Conservation (phyloP, 2,888 invertebrate genomes). For the Tenthredo mesomela region DNA sequence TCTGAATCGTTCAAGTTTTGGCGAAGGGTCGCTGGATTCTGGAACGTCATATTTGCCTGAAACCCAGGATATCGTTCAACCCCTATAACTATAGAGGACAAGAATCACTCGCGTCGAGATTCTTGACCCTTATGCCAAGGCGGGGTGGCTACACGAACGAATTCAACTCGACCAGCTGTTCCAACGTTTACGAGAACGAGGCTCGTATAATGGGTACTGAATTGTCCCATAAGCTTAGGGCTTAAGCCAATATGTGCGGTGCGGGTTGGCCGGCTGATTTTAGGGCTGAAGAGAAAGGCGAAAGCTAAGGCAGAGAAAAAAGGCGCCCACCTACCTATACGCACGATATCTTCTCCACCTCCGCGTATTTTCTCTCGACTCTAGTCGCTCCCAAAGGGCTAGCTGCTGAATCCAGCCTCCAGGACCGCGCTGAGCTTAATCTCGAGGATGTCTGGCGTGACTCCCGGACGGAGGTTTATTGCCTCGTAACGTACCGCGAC, state of each 20-base stretch:
- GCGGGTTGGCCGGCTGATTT: slow-evolving; percentile 14
- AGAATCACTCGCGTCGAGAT: slow-evolving; percentile 31
- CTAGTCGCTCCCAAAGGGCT: slow-evolving; percentile 36
- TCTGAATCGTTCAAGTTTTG: neutral
- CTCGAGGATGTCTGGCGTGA: slow-evolving; percentile 71
- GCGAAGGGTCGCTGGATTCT: neutral
- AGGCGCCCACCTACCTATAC: neutral
- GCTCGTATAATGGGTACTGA: slow-evolving; percentile 35
- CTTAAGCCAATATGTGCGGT: slow-evolving; percentile 39
- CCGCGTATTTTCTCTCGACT: neutral
- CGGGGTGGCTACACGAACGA: neutral
- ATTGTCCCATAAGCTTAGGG: slow-evolving; percentile 38
- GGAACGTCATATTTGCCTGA: slow-evolving; percentile 22
- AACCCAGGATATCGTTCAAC: slow-evolving; percentile 14
- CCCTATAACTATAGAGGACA: slow-evolving; percentile 16
- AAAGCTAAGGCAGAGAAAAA: neutral
- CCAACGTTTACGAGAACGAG: slow-evolving; percentile 42
- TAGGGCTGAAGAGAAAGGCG: slow-evolving; percentile 19
- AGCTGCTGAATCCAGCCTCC: neutral
- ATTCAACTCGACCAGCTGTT: slow-evolving; percentile 32
- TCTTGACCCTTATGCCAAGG: slow-evolving; percentile 13
- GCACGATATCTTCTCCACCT: neutral
- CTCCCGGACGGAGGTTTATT: slow-evolving; percentile 71
- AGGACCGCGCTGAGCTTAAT: slow-evolving; percentile 65
- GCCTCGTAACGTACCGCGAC: slow-evolving; percentile 68